Conservation (phyloP, 2,888 invertebrate genomes). For the Acleris literana region DNA sequence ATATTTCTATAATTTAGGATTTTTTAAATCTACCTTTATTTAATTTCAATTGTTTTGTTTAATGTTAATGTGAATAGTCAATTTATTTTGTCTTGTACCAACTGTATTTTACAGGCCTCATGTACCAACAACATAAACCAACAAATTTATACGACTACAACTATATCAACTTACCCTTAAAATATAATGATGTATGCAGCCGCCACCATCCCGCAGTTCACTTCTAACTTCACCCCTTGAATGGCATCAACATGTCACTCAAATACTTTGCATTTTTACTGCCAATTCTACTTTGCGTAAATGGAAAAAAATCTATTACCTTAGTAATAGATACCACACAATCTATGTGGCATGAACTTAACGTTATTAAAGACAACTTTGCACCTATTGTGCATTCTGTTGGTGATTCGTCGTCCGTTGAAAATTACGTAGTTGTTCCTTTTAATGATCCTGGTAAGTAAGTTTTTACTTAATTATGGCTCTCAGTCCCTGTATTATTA, state of each 20-base stretch:
- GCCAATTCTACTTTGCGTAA: slow-evolving; percentile 1
- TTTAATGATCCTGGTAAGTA: slow-evolving; percentile 46
- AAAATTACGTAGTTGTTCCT: slow-evolving; percentile 42
- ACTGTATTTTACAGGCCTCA: too few relatives aligned
- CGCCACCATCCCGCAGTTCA: background rate
- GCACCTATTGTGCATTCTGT: background rate
- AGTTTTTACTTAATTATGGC: background rate
- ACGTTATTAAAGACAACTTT: slow-evolving; percentile 43
- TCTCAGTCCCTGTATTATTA: too few relatives aligned
- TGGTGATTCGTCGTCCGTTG: slow-evolving; percentile 6
- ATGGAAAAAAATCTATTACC: slow-evolving; percentile 56
- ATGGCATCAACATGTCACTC: slow-evolving; percentile 14
- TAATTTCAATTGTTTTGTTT: too few relatives aligned
- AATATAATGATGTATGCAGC: slow-evolving; percentile 7
- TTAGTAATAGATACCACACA: slow-evolving; percentile 59
- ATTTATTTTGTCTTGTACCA: too few relatives aligned
- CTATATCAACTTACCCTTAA: slow-evolving; percentile 14
- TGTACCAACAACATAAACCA: too few relatives aligned
- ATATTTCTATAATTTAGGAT: too few relatives aligned
- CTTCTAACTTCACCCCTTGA: background rate
- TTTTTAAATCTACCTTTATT: too few relatives aligned
- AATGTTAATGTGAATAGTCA: too few relatives aligned
- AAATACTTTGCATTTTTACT: slow-evolving; percentile 10
- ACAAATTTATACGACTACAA: too few relatives aligned
- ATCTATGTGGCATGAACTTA: slow-evolving; percentile 58